phyloP scores from a whole-genome alignment of 2,797 vertebrate genomes.

The Echiichthys vipera region DNA sequence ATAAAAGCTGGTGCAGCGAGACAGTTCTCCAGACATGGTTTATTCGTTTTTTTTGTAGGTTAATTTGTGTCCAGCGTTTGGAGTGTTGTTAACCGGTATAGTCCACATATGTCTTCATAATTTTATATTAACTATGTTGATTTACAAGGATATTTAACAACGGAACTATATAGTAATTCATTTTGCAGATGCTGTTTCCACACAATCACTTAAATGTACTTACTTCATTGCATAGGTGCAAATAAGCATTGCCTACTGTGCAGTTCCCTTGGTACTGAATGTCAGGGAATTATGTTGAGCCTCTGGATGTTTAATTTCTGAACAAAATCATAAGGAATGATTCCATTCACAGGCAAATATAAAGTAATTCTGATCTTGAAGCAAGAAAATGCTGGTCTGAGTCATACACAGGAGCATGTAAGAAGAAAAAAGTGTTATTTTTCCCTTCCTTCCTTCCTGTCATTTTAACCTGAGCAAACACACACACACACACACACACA shows the following conservation, averaged over 20 bases:
- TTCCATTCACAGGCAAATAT: neutral
- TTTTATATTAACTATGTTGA: neutral
- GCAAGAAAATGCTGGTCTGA: constrained; percentile 1
- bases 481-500: constrained; percentile 10
- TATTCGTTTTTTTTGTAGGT: neutral
- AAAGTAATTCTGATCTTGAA: constrained; percentile 10
- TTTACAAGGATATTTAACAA: neutral
- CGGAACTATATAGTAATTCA: neutral
- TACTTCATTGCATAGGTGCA: neutral
- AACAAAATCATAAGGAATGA: neutral
- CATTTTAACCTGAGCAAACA: constrained; percentile 63
- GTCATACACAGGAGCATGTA: neutral
- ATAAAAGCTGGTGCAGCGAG: constrained; percentile 1
- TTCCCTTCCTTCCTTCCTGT: constrained; percentile 57
- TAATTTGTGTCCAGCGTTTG: neutral
- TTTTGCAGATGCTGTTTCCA: neutral
- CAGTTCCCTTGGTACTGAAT: neutral
- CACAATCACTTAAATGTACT: neutral
- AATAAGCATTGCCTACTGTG: neutral
- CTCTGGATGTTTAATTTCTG: too few relatives aligned
- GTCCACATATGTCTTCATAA: neutral
- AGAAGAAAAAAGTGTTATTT: neutral
- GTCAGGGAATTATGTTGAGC: too few relatives aligned
- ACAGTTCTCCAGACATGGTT: neutral
- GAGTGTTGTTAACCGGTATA: neutral